Percentiles rank a stretch among this genome's conserved stretches.
Conservation (phyloP, 2,888 invertebrate genomes). For the Pheosia gnoma region DNA sequence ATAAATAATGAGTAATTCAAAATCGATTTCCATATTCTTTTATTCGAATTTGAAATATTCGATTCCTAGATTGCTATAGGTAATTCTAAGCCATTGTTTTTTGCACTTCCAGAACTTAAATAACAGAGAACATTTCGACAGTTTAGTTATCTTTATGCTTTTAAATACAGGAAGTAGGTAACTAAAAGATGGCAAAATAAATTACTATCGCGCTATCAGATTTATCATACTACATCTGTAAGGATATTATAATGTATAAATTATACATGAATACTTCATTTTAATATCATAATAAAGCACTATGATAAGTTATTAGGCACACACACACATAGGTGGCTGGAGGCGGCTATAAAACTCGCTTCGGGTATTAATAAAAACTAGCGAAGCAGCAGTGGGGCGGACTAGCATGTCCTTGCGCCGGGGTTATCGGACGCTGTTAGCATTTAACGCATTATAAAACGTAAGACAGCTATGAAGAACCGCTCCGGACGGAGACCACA, state of each 20-base stretch:
- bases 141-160: neutral
- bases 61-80: no score
- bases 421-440: slow-evolving; percentile 81
- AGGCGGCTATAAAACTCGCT: slow-evolving; percentile 57
- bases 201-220: neutral
- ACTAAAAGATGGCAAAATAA: neutral
- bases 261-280: slow-evolving; percentile 6
- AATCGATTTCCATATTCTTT: no score
- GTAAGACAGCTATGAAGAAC: slow-evolving; percentile 77
- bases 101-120: no score
- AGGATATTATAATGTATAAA: slow-evolving; percentile 8
- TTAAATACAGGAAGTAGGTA: neutral
- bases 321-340: slow-evolving; percentile 28
- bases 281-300: slow-evolving; percentile 13
- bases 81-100: no score
- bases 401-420: slow-evolving; percentile 75
- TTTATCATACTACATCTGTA: neutral
- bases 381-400: slow-evolving; percentile 53
- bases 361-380: slow-evolving; percentile 59
- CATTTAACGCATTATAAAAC: slow-evolving; percentile 80
- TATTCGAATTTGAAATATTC: no score
- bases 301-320: slow-evolving; percentile 22
- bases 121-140: neutral
- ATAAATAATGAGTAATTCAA: neutral
- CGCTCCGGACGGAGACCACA: slow-evolving; percentile 70